Evolutionary conservation across 2,113 vertebrate genomes (phyloP).

Genomic region (Narcine bancroftii): DNA sequence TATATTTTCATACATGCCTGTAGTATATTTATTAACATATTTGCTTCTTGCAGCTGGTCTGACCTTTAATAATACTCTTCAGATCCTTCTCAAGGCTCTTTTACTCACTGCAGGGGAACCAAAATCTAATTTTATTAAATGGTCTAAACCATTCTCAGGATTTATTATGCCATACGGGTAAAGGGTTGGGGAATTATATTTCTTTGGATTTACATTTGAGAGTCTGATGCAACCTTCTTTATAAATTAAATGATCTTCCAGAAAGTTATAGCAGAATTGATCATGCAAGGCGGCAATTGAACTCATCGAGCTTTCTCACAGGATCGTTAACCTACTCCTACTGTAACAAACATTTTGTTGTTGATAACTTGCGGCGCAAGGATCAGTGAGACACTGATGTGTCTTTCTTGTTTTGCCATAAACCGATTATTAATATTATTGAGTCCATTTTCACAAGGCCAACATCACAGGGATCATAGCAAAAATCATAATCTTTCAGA

Average conservation of each 20-base stretch:
- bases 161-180: neutral
- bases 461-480: neutral
- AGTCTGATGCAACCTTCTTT: neutral
- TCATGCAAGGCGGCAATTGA: neutral
- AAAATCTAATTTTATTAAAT: neutral
- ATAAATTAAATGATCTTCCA: neutral
- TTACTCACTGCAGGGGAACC: neutral
- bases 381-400: neutral
- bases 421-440: slow-evolving; percentile 7
- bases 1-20: neutral
- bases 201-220: neutral
- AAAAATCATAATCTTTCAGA: neutral
- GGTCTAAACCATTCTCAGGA: neutral
- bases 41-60: neutral
- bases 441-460: neutral
- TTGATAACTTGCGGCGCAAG: neutral
- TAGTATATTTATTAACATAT: neutral
- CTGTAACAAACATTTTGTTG: neutral
- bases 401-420: neutral
- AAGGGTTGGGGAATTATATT: neutral
- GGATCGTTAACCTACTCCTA: neutral
- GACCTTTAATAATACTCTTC: neutral
- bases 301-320: neutral
- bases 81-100: neutral
- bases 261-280: neutral